Evolutionary conservation across 1,140 invertebrate species (phyloP).

Genomic region (Rhagoletis zephyria): DNA sequence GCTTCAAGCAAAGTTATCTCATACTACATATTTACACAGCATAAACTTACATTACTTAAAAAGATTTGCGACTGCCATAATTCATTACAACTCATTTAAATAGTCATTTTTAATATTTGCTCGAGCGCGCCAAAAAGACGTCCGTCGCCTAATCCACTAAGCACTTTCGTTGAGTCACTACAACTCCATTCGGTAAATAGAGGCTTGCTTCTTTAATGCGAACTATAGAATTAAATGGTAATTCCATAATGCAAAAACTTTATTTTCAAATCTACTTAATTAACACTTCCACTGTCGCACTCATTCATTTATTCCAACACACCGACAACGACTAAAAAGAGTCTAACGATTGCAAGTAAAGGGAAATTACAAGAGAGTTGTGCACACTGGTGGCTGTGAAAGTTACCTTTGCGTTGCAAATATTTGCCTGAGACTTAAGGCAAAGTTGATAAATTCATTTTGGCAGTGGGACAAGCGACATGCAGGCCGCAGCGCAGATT

Average conservation of each 20-base stretch:
- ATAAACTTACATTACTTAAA: too few relatives aligned
- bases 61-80: too few relatives aligned
- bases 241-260: constrained; percentile 34
- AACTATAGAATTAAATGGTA: background rate
- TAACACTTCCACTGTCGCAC: constrained; percentile 24
- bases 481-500: background rate
- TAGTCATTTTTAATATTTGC: too few relatives aligned
- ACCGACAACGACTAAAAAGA: background rate
- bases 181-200: too few relatives aligned
- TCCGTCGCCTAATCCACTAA: too few relatives aligned
- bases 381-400: background rate
- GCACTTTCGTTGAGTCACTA: too few relatives aligned
- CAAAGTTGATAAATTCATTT: constrained; percentile 42
- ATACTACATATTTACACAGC: too few relatives aligned
- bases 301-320: background rate
- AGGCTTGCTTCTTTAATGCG: background rate
- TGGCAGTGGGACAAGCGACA: background rate
- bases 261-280: constrained; percentile 41
- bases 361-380: background rate
- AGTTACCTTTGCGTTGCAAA: constrained; percentile 33
- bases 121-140: too few relatives aligned
- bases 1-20: too few relatives aligned
- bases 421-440: constrained; percentile 17
- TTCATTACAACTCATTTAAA: too few relatives aligned
- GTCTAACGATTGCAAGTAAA: background rate